phyloP scores from a whole-genome alignment of 2,888 invertebrate genomes.

The Ennomos erosarius region DNA sequence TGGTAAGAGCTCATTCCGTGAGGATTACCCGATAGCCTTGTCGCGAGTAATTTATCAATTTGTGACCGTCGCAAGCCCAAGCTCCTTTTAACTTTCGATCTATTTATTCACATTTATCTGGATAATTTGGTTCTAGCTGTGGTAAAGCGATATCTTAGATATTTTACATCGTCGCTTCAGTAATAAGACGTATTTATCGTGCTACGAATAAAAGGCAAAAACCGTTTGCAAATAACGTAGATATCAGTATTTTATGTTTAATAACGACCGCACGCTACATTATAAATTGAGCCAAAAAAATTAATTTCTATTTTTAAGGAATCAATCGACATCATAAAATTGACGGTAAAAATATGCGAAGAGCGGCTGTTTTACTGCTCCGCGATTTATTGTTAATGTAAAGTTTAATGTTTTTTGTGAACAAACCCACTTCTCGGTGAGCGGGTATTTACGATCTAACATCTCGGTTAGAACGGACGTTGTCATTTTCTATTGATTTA shows the following conservation, averaged over 20 bases:
- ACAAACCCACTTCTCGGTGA: constrained; percentile 5
- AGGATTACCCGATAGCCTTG: constrained; percentile 72
- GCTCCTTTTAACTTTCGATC: neutral
- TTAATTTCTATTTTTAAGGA: constrained; percentile 37
- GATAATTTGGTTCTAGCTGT: constrained; percentile 4
- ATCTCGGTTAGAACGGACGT: constrained; percentile 22
- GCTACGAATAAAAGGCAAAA: no score
- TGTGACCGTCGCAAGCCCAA: constrained; percentile 37
- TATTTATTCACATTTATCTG: constrained; percentile 18
- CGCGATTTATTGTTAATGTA: constrained; percentile 31
- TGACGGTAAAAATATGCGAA: constrained; percentile 35
- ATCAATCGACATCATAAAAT: constrained; percentile 40
- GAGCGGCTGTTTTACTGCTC: constrained; percentile 31
- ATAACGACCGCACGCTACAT: constrained; percentile 22
- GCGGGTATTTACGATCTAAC: constrained; percentile 26
- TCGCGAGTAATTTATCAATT: constrained; percentile 76
- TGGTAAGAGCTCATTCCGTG: constrained; percentile 67
- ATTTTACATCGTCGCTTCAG: no score
- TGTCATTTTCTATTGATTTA: constrained; percentile 39
- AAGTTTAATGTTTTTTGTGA: constrained; percentile 27
- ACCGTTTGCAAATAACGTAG: constrained; percentile 10
- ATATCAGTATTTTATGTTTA: constrained; percentile 21
- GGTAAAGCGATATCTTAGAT: neutral
- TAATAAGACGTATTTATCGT: no score
- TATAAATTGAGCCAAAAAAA: constrained; percentile 27